Percentiles rank a stretch among this genome's conserved stretches.
Conservation (phyloP, 2,113 vertebrate genomes). For the Collichthys lucidus region DNA sequence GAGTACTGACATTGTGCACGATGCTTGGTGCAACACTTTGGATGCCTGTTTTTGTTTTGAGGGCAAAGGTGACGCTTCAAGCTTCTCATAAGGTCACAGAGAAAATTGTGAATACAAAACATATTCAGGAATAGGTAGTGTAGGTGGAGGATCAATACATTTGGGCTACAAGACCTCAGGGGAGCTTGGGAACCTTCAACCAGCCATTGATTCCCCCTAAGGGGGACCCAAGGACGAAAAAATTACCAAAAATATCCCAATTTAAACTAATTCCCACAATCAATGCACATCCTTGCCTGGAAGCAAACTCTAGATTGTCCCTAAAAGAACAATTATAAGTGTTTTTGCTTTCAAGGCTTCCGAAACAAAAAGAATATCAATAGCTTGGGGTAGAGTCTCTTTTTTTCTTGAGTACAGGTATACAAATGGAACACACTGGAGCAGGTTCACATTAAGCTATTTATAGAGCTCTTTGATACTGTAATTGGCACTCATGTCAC, state of each 20-base stretch:
- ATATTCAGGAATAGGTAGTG: not conserved
- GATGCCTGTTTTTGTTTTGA: not conserved
- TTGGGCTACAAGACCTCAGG: conserved; percentile 26
- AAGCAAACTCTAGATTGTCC: not conserved
- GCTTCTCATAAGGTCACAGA: conserved; percentile 21
- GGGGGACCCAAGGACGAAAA: not conserved
- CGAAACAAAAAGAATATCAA: not conserved
- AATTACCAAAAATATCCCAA: conserved; percentile 2
- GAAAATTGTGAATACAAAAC: conserved; percentile 7
- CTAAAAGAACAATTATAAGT: not conserved
- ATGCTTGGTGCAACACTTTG: not conserved
- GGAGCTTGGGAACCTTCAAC: conserved; percentile 32
- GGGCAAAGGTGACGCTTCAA: conserved; percentile 16
- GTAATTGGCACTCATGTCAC: not conserved
- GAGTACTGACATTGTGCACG: not conserved
- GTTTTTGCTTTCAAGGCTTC: conserved; percentile 5
- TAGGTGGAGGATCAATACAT: conserved; percentile 41
- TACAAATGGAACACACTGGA: not conserved
- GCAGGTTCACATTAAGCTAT: not conserved
- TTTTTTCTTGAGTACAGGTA: conserved; percentile 6
- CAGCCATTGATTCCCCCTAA: conserved; percentile 38
- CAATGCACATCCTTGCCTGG: conserved; percentile 8
- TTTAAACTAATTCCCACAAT: conserved; percentile 28
- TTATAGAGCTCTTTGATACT: not conserved
- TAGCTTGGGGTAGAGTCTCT: not conserved